These are phyloP conservation scores for Stomatorhinus ivindoensis DNA, from an alignment of 2,113 vertebrate genomes.

Conservation along the genomic window DNA sequence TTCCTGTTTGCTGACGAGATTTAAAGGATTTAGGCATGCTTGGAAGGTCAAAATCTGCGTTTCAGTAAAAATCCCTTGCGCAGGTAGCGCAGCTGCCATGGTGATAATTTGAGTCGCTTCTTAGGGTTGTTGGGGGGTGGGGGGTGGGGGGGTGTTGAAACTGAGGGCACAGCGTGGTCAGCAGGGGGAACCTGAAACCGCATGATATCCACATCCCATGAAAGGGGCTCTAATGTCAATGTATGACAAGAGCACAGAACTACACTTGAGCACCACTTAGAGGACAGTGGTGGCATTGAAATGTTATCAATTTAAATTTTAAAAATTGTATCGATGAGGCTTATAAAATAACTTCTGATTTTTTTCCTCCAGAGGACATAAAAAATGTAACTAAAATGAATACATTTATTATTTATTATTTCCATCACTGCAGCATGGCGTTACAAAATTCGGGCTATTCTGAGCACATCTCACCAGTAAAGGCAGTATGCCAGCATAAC, in stretches of 20 bases:
- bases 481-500: background rate
- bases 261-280: background rate
- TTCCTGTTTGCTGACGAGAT: background rate
- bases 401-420: background rate
- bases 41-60: background rate
- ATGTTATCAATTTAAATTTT: background rate
- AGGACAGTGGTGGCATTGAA: background rate
- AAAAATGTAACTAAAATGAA: background rate
- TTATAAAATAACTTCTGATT: background rate
- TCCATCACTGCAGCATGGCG: background rate
- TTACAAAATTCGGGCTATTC: background rate
- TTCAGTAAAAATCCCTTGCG: background rate
- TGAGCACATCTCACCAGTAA: background rate
- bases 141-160: background rate
- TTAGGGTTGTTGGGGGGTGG: background rate
- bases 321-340: background rate
- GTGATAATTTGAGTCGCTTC: background rate
- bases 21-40: background rate
- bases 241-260: background rate
- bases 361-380: background rate
- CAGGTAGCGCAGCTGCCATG: constrained; percentile 5
- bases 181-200: background rate
- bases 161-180: background rate
- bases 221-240: background rate
- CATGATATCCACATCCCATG: background rate